Base-by-base conservation (phyloP, 2,888 invertebrate species). In the Abrostola tripartita region DNA sequence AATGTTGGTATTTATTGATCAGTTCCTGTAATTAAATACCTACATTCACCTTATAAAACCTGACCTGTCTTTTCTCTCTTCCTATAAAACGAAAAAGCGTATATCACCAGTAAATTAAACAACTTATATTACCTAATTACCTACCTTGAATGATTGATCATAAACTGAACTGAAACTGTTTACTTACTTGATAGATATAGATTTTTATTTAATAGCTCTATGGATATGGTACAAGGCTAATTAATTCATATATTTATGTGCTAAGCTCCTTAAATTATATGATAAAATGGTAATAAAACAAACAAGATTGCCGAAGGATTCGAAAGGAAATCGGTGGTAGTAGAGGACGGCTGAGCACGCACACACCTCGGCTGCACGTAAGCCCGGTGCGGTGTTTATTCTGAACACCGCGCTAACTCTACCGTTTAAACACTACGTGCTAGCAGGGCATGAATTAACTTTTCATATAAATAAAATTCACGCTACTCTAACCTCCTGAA, bases 401-500 rank as follows among this genome's bases (percentile, higher is more conserved):
- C 93, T 88, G 86, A 92, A 85, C 88, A 86, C 88, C 88, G 87
- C 92, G 94, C 90, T 94, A 94, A 94, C 94, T 94, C 91, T 85
- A 75, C 82, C 92, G 93, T 93, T 94, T 94, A 94, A 92, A 94
- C 93, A 94, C 91, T 90, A 90, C 91, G 88, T 90, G 91, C 92
- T 90, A 91, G 92, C 89, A 90, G 88, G 86, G 86, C 90, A 93
- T 90, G 93, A 94, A 94, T 94, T 94, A 93, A 92, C 92, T 94
- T 94, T 94, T 94, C 94, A 93, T 94, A 94, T 94, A 94, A 94
- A 94, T 94, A 94, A 94, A 94, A 94, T 94, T 94, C 93, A 94
- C 94, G 93, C 89, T 88, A 88, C 94, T 93, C 94, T 94, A 94
- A 94, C 90, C 92, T 94, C 92, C 92, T 92, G 93, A 94, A 93